These are phyloP conservation scores for Anseranas semipalmata DNA, from an alignment of 2,113 vertebrate genomes.

Conservation along the genomic window DNA sequence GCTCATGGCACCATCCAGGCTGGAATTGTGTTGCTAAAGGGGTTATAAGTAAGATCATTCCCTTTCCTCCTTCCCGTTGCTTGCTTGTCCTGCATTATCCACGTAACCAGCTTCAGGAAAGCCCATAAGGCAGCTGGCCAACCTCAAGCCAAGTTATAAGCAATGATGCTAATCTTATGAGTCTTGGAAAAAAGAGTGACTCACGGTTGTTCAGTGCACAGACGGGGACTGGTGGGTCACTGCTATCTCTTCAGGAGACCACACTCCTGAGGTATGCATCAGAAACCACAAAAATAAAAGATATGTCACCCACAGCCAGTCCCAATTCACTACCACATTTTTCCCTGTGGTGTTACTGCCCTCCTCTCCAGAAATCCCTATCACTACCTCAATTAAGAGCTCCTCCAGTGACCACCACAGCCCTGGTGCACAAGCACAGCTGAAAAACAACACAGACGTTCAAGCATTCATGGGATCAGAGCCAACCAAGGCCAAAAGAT, in stretches of 20 bases:
- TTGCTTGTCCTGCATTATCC: not conserved
- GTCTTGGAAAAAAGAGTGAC: not conserved
- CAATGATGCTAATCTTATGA: not conserved
- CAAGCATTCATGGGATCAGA: not conserved
- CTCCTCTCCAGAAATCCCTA: not conserved
- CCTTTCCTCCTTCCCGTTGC: not conserved
- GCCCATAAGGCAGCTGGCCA: not conserved
- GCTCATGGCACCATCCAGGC: not conserved
- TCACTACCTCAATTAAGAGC: not conserved
- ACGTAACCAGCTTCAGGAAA: not conserved
- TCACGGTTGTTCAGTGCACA: not conserved
- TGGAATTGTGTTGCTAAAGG: not conserved
- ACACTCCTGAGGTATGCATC: not conserved
- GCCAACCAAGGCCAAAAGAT: not conserved
- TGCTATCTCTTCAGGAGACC: not conserved
- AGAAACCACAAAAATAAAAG: not conserved
- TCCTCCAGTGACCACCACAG: not conserved
- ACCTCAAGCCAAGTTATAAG: not conserved
- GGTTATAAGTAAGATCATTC: not conserved
- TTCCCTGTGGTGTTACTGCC: not conserved
- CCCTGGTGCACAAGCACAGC: not conserved
- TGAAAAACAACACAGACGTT: not conserved
- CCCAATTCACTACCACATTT: not conserved
- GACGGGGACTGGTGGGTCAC: rapidly evolving
- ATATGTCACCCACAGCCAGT: not conserved